Evolutionary conservation across 2,888 invertebrate species (phyloP), one percentile per base, ranked within the genome.

Genomic region (Plebejus anna): DNA sequence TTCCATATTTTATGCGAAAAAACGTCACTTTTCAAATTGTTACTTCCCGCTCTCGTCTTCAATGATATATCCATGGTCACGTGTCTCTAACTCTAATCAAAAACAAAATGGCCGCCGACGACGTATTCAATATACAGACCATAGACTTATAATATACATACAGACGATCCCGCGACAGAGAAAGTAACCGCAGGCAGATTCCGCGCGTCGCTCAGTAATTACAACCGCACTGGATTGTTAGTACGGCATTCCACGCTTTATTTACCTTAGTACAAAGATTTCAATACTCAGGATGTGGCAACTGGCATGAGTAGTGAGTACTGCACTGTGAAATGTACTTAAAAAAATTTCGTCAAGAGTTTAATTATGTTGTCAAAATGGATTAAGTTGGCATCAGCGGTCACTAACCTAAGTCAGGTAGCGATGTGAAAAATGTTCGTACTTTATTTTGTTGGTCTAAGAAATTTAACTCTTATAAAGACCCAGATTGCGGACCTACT

Each of bases 101-200:
- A 61, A 61, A 61, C 61, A 61, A 61, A 28, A 61, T 61, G 61
- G 61, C 61, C 61, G 61, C 22, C 22, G 66, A 32, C 36, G 66
- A 32, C 66, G 61, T 66, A 16, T 32, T 32, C 66, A 32, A 66
- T 66, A 32, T 22, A 22, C 22, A 22, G 22, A 22, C 22, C 22
- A 22, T 22, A 22, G 22, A 22, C 22, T 22, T 22, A 22, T 22
- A 22, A 22, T 22, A 32, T 32, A 22, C 22, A 22, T 16, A 66
- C 66, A 36, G 66, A 66, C 13, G 32, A 66, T 32, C 16, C 11
- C 61, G 61, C 61, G 13, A 59, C 22, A 22, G 59, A 28, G 36
- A 16, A 32, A 66, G 66, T 36, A 32, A 66, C 66, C 66, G 32
- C 32, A 32, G 66, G 32, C 66, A 11, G 28, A 32, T 66, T 66